A percentile compares a stretch with the other conserved stretches of the same genome.
Evolutionary conservation across 1,140 invertebrate genomes (phyloP).

Genomic region (Leguminivora glycinivorella): DNA sequence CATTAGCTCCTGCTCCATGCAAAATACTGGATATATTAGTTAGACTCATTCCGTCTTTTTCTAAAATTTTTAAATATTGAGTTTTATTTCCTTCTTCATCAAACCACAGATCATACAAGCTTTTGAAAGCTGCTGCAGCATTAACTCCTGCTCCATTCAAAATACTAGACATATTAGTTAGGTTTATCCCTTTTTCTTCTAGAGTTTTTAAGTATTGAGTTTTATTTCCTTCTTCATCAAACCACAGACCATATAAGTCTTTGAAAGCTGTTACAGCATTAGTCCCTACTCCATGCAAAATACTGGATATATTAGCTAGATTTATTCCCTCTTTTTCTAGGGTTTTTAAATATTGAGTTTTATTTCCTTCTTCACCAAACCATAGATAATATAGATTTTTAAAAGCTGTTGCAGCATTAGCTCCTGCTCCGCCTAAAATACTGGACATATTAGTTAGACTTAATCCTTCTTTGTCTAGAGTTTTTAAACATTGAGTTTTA

Average conservation of each 20-base stretch:
- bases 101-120: slow-evolving; percentile 37
- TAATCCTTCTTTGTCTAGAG: slow-evolving; percentile 33
- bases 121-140: slow-evolving; percentile 36
- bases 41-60: too few species aligned
- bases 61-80: slow-evolving; percentile 42
- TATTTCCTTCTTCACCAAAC: slow-evolving; percentile 40
- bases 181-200: slow-evolving; percentile 33
- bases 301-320: slow-evolving; percentile 43
- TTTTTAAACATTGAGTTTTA: slow-evolving; percentile 43
- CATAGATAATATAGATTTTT: slow-evolving; percentile 39
- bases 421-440: slow-evolving; percentile 41
- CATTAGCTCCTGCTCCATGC: slow-evolving; percentile 43
- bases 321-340: too few species aligned
- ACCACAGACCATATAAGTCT: slow-evolving; percentile 38
- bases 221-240: slow-evolving; percentile 33
- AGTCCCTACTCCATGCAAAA: slow-evolving; percentile 39
- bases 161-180: slow-evolving; percentile 35
- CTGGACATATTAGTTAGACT: slow-evolving; percentile 40
- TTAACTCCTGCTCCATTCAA: too few species aligned
- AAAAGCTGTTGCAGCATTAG: slow-evolving; percentile 36
- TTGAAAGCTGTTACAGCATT: slow-evolving; percentile 38
- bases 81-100: slow-evolving; percentile 41
- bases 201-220: slow-evolving; percentile 34
- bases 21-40: slow-evolving; percentile 47
- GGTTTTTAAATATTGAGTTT: slow-evolving; percentile 40